A percentile compares a stretch with the other conserved stretches of the same genome.
Evolutionary conservation across 2,113 vertebrate genomes (phyloP).

Genomic region (Tachysurus fulvidraco): DNA sequence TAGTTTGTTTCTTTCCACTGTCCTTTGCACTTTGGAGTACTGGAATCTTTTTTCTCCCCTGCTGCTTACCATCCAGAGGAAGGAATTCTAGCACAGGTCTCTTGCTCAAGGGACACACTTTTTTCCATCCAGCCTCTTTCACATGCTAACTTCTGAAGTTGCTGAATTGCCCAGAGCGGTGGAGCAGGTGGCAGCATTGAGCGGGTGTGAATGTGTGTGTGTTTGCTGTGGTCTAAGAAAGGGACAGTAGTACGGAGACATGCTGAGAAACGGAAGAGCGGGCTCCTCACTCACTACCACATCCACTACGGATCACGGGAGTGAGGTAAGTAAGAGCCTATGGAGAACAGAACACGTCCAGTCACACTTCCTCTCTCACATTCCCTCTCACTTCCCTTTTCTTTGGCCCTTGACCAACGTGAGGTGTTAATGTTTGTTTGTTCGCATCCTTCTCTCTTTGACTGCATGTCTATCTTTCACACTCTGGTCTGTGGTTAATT

Average conservation of each 20-base stretch:
- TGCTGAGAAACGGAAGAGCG: constrained; percentile 68
- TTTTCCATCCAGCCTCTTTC: constrained; percentile 49
- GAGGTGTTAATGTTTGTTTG: background rate
- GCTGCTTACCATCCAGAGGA: constrained; percentile 49
- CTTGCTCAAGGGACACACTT: constrained; percentile 56
- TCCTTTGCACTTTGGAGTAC: constrained; percentile 47
- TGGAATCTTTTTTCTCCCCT: constrained; percentile 1
- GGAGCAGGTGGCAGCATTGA: constrained; percentile 62
- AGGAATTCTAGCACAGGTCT: constrained; percentile 49
- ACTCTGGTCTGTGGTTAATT: constrained; percentile 20
- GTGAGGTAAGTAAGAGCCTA: constrained; percentile 64
- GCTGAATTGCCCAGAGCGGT: constrained; percentile 53
- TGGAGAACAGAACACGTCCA: background rate
- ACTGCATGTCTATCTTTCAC: constrained; percentile 19
- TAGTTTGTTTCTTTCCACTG: constrained; percentile 25
- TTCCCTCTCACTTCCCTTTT: background rate
- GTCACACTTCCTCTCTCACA: constrained; percentile 1
- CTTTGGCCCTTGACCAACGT: background rate
- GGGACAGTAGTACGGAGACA: constrained; percentile 65
- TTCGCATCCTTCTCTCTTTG: background rate
- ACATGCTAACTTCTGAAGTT: constrained; percentile 1
- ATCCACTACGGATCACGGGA: constrained; percentile 62
- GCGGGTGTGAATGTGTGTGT: constrained; percentile 66
- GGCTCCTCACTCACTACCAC: constrained; percentile 61
- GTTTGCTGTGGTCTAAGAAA: constrained; percentile 56